A percentile compares a stretch with the other conserved stretches of the same genome.
Conservation (phyloP, 2,888 invertebrate genomes). For the Megalurothrips usitatus region DNA sequence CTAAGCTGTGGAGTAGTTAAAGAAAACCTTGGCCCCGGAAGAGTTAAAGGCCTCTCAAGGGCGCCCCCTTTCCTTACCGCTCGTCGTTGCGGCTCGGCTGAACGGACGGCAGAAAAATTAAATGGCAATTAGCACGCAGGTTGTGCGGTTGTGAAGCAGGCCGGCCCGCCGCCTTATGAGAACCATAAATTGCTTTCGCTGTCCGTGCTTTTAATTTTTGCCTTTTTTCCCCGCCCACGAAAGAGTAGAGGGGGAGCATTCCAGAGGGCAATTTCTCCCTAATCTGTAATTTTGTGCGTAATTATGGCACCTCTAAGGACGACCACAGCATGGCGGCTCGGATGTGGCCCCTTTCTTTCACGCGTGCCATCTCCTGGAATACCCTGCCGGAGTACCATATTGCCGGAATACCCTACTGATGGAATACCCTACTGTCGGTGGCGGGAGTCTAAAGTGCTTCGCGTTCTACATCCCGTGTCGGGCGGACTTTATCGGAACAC, state of each 20-base stretch:
- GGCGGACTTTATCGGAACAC: no score
- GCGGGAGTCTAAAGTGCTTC: no score
- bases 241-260: not conserved
- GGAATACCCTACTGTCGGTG: no score
- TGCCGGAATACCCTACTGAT: no score
- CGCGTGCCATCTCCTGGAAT: no score
- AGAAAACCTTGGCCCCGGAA: not conserved
- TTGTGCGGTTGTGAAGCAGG: not conserved
- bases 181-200: slow-evolving; percentile 3
- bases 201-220: not conserved
- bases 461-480: no score
- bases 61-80: not conserved
- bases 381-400: no score
- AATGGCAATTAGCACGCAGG: not conserved
- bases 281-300: slow-evolving; percentile 10
- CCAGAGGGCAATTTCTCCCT: not conserved
- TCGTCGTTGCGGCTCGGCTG: no score
- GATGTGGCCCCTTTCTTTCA: not conserved
- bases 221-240: not conserved
- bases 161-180: not conserved
- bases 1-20: no score
- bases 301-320: not conserved
- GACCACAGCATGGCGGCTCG: not conserved
- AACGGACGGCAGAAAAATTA: not conserved
- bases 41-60: not conserved